phyloP scores from a whole-genome alignment of 1,140 invertebrate genomes.

The Reticulitermes speratus region DNA sequence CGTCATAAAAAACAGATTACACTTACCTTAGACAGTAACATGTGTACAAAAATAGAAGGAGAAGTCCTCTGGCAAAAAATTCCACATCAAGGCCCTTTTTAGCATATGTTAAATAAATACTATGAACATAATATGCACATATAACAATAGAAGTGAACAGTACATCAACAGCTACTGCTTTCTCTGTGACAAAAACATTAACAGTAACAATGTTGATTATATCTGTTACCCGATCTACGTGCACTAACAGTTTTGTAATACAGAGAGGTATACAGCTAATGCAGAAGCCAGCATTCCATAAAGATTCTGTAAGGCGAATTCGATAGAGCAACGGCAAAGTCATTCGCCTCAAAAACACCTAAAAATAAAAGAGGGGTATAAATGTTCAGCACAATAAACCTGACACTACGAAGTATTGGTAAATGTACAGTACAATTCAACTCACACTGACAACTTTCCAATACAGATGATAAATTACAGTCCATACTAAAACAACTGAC shows the following conservation, averaged over 20 bases:
- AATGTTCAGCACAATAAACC: no score
- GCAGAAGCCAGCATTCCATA: background rate
- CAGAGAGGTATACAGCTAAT: background rate
- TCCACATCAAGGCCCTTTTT: background rate
- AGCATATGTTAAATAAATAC: background rate
- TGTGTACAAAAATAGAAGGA: background rate
- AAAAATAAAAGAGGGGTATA: background rate
- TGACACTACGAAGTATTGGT: background rate
- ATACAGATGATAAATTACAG: background rate
- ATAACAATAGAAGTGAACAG: background rate
- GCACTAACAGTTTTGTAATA: background rate
- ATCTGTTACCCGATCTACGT: background rate
- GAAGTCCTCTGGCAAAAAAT: background rate
- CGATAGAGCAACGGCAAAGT: background rate
- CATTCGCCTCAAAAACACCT: background rate
- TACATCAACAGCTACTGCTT: background rate
- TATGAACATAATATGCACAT: constrained; percentile 1
- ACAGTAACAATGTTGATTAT: background rate
- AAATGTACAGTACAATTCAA: background rate
- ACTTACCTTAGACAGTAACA: background rate
- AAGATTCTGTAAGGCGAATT: background rate
- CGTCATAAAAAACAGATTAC: background rate
- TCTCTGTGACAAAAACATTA: background rate
- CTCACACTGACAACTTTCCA: background rate
- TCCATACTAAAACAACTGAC: background rate